Percentiles rank a stretch among this genome's conserved stretches.
phyloP scores from a whole-genome alignment of 2,888 invertebrate species.

The Heliconius aoede region DNA sequence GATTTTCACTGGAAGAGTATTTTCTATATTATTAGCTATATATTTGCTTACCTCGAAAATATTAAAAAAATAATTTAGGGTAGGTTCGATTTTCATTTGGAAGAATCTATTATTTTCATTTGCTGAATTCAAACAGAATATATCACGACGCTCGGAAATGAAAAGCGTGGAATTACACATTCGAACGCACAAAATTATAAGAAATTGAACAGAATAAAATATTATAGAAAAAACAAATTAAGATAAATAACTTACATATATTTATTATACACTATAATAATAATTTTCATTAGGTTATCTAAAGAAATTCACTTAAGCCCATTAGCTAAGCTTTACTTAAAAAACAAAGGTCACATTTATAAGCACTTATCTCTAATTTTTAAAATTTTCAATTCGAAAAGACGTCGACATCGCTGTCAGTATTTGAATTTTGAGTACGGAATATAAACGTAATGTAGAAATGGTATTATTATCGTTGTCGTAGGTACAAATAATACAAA shows the following conservation, averaged over 20 bases:
- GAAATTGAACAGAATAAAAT: background rate
- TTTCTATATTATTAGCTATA: no score
- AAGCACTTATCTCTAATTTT: background rate
- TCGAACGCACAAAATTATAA: no score
- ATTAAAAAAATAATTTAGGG: no score
- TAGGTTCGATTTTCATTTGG: no score
- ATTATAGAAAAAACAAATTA: background rate
- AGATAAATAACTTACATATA: background rate
- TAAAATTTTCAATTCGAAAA: background rate
- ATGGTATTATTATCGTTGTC: background rate
- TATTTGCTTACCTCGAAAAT: no score
- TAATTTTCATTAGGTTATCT: background rate
- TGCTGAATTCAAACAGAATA: no score
- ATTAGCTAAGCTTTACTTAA: conserved; percentile 1
- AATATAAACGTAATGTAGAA: conserved; percentile 8
- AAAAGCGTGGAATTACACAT: no score
- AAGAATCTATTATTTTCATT: background rate
- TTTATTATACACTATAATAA: background rate
- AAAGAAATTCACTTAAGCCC: background rate
- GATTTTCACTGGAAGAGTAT: no score
- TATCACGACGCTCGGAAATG: no score
- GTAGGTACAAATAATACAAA: background rate
- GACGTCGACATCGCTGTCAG: background rate
- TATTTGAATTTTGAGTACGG: background rate
- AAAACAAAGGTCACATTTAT: conserved; percentile 15